phyloP scores from a whole-genome alignment of 2,797 vertebrate species.

The Meda fulgida region DNA sequence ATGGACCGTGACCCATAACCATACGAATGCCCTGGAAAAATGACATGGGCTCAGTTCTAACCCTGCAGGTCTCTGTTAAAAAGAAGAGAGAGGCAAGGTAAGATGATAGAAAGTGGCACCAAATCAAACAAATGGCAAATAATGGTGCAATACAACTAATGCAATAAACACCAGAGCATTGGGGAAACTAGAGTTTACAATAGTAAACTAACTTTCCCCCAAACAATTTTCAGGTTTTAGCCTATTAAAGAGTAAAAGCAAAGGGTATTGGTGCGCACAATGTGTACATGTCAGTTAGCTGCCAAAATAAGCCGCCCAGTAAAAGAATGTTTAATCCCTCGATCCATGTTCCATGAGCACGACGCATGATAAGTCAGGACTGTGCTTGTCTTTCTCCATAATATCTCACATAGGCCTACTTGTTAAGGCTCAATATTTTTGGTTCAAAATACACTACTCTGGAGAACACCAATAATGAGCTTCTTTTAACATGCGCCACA shows the following conservation, averaged over 20 bases:
- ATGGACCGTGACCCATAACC: slow-evolving; percentile 88
- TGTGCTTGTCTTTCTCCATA: slow-evolving; percentile 1
- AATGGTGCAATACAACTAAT: background rate
- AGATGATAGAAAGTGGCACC: background rate
- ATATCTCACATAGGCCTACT: slow-evolving; percentile 12
- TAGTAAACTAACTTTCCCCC: background rate
- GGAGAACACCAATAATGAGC: background rate
- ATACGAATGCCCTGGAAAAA: slow-evolving; percentile 87
- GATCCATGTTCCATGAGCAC: background rate
- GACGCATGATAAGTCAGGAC: background rate
- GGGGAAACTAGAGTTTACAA: background rate
- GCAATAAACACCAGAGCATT: background rate
- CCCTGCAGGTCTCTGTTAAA: slow-evolving; percentile 74
- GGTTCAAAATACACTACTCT: background rate
- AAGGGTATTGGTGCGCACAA: background rate
- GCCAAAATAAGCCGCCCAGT: background rate
- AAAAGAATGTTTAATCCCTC: background rate
- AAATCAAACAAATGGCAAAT: background rate
- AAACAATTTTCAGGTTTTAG: background rate
- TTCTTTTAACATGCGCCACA: background rate
- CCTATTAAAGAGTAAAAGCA: background rate
- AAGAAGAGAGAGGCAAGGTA: slow-evolving; percentile 14
- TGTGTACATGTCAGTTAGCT: background rate
- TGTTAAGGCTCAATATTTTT: slow-evolving; percentile 15
- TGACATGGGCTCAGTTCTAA: slow-evolving; percentile 76